Evolutionary conservation across 2,113 vertebrate genomes (phyloP).

Genomic region (Arizona elegans): DNA sequence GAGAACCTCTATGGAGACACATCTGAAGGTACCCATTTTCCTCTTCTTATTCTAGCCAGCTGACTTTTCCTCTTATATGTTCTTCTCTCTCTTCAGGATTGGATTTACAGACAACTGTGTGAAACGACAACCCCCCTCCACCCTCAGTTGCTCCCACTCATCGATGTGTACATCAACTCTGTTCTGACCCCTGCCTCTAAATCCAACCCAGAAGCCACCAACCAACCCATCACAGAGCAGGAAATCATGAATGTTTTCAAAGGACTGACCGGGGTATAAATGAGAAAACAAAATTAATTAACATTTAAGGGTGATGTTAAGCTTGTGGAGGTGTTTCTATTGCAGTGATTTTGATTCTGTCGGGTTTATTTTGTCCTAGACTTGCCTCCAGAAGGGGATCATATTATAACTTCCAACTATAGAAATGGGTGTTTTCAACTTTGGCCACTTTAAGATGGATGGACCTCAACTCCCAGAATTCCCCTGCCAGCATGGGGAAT

Average conservation of each 20-base stretch:
- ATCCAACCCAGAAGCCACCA: slow-evolving; percentile 96
- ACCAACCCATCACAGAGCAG: slow-evolving; percentile 96
- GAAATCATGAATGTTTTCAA: slow-evolving; percentile 93
- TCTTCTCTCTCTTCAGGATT: slow-evolving; percentile 77
- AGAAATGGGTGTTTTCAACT: too few relatives aligned
- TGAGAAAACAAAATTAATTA: background rate
- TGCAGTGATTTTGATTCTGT: too few relatives aligned
- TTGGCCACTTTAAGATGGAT: too few relatives aligned
- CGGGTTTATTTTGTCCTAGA: too few relatives aligned
- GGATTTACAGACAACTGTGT: slow-evolving; percentile 96
- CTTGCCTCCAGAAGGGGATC: too few relatives aligned
- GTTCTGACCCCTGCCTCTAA: slow-evolving; percentile 96
- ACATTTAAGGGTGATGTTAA: background rate
- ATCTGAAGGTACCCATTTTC: background rate
- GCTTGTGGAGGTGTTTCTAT: background rate
- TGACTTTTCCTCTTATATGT: background rate
- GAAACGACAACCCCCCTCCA: slow-evolving; percentile 92
- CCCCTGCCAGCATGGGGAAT: too few relatives aligned
- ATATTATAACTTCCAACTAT: background rate
- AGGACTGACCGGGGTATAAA: slow-evolving; percentile 78
- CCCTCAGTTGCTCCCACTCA: slow-evolving; percentile 91
- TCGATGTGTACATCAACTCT: slow-evolving; percentile 97
- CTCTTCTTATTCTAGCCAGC: background rate
- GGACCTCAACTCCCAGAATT: too few relatives aligned
- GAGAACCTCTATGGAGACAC: background rate